These are phyloP conservation scores for Antigone vipio DNA, from an alignment of 2,113 vertebrate genomes.

Conservation along the genomic window DNA sequence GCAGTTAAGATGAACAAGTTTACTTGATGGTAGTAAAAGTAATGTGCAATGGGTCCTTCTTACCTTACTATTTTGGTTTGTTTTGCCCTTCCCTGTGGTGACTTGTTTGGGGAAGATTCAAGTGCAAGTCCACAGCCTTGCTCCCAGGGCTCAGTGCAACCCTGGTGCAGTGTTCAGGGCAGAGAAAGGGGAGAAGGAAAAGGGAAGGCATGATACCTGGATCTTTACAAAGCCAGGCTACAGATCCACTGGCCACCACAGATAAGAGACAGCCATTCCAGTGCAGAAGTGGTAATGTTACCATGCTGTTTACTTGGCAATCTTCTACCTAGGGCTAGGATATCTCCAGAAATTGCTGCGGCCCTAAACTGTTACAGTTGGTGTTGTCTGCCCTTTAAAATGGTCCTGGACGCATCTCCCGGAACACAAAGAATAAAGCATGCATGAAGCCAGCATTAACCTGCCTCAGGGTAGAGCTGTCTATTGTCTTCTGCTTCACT, in stretches of 20 bases:
- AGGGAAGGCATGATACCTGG: neutral
- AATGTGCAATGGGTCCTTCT: neutral
- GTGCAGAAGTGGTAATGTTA: neutral
- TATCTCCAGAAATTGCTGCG: neutral
- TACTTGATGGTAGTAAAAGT: neutral
- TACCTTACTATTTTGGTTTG: neutral
- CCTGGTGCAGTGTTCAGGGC: neutral
- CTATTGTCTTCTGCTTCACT: neutral
- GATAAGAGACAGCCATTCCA: neutral
- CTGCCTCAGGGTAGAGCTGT: neutral
- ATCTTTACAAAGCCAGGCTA: neutral
- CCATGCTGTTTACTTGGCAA: rapidly evolving
- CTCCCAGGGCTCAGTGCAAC: neutral
- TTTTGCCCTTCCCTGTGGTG: neutral
- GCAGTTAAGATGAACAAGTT: conserved; percentile 24
- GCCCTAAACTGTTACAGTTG: neutral
- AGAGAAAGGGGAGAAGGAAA: neutral
- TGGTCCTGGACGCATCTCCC: rapidly evolving
- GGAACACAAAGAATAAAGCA: neutral
- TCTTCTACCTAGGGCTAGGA: neutral
- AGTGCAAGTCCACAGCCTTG: neutral
- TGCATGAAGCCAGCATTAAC: neutral
- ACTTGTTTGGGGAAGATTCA: neutral
- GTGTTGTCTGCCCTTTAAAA: neutral
- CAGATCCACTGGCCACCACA: neutral